Evolutionary conservation across 2,113 vertebrate genomes (phyloP).

Genomic region (Gobio gobio): DNA sequence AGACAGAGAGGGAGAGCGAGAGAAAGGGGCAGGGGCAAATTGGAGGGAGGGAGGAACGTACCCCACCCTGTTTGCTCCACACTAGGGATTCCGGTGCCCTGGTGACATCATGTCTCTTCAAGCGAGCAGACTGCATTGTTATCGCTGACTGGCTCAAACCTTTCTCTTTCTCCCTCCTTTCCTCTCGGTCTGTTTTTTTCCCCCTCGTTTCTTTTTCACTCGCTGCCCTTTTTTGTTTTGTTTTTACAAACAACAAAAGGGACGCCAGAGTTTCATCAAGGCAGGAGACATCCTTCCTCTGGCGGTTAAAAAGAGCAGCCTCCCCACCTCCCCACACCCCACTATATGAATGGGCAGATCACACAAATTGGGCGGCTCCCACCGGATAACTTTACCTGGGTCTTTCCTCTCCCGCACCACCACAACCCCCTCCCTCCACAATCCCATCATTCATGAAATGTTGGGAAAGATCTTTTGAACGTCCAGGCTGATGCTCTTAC

Average conservation of each 20-base stretch:
- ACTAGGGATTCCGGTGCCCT: slow-evolving; percentile 64
- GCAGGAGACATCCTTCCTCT: slow-evolving; percentile 68
- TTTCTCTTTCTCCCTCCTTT: slow-evolving; percentile 50
- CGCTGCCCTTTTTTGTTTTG: slow-evolving; percentile 69
- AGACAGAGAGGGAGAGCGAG: slow-evolving; percentile 37
- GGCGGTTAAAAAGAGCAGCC: slow-evolving; percentile 63
- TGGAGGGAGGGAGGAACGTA: slow-evolving; percentile 65
- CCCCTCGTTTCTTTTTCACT: slow-evolving; percentile 49
- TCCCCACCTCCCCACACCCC: slow-evolving; percentile 59
- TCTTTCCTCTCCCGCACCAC: slow-evolving; percentile 58
- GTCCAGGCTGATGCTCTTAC: slow-evolving; percentile 7
- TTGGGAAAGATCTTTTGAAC: slow-evolving; percentile 14
- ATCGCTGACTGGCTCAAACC: slow-evolving; percentile 63
- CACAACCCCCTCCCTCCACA: slow-evolving; percentile 32
- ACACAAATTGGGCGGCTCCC: slow-evolving; percentile 62
- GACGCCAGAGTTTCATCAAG: slow-evolving; percentile 70
- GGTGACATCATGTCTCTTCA: slow-evolving; percentile 73
- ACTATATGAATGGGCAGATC: slow-evolving; percentile 68
- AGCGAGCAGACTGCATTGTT: slow-evolving; percentile 70
- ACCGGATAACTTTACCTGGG: slow-evolving; percentile 66
- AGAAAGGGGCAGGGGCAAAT: slow-evolving; percentile 50
- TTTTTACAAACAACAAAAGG: slow-evolving; percentile 72
- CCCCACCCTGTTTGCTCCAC: slow-evolving; percentile 65
- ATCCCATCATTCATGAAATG: slow-evolving; percentile 52
- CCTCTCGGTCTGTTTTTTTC: slow-evolving; percentile 57